Percentiles rank a stretch among this genome's conserved stretches.
phyloP scores from a whole-genome alignment of 2,113 vertebrate genomes.

The Salvator merianae region DNA sequence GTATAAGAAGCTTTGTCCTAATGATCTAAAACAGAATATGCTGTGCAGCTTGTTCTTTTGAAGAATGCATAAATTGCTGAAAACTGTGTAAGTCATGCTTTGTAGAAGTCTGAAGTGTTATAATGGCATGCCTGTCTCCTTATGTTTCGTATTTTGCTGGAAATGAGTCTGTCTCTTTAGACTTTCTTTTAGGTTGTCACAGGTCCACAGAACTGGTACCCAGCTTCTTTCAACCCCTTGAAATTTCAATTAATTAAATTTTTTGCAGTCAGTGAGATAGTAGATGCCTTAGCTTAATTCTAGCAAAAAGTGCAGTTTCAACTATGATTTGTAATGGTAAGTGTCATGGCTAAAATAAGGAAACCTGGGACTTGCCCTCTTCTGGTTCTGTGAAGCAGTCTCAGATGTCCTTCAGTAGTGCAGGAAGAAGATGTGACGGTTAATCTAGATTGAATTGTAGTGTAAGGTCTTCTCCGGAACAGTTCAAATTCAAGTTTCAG shows the following conservation, averaged over 20 bases:
- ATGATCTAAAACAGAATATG: neutral
- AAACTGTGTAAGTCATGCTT: neutral
- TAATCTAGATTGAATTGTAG: no score
- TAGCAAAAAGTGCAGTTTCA: neutral
- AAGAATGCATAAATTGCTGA: neutral
- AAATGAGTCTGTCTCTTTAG: neutral
- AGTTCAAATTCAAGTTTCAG: no score
- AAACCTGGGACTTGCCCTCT: no score
- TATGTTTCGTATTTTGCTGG: neutral
- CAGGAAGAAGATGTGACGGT: no score
- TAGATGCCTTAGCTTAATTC: neutral
- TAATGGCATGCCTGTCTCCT: neutral
- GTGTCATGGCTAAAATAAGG: no score
- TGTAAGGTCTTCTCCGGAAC: no score
- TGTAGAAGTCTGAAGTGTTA: neutral
- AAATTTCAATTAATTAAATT: no score
- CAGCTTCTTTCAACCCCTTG: neutral
- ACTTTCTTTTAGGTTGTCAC: no score
- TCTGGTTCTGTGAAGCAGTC: no score
- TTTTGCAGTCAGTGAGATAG: neutral
- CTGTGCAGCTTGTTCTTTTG: conserved; percentile 13
- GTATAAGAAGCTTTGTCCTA: neutral
- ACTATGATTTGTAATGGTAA: neutral
- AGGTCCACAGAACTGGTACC: neutral
- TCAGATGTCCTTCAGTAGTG: no score